Evolutionary conservation across 64 coral and sea anemone genomes (phyloP).

Genomic region (Hydrozoanthus tunicans): DNA sequence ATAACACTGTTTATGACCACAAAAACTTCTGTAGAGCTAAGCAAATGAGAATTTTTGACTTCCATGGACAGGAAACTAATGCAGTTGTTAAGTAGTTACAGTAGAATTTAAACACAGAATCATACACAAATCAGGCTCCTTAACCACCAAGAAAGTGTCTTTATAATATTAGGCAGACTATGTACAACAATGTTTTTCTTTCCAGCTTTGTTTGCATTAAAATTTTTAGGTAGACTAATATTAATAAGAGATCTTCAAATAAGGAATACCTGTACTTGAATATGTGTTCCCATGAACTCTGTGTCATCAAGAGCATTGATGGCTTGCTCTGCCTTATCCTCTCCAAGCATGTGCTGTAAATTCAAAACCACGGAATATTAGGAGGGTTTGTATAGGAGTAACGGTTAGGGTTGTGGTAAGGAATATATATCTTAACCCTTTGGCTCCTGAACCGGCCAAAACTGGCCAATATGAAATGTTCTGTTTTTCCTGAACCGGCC

Average conservation of each 20-base stretch:
- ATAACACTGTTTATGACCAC: too few species aligned
- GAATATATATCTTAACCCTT: background rate
- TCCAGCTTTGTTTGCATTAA: background rate
- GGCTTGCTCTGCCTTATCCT: conserved; percentile 70
- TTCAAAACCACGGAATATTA: background rate
- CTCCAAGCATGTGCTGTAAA: conserved; percentile 85
- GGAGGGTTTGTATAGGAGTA: background rate
- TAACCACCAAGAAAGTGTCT: too few species aligned
- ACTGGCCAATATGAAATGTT: conserved; percentile 3
- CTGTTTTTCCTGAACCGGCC: conserved; percentile 13
- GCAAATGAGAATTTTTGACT: too few species aligned
- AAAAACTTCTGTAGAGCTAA: too few species aligned
- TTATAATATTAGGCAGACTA: too few species aligned
- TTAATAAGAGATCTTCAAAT: background rate
- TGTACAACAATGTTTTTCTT: background rate
- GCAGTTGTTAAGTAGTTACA: too few species aligned
- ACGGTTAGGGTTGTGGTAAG: too few species aligned
- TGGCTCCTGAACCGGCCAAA: background rate
- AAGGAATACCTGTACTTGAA: conserved; percentile 90
- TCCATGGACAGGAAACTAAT: too few species aligned
- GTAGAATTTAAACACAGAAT: too few species aligned
- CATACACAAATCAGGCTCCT: too few species aligned
- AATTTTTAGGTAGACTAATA: too few species aligned
- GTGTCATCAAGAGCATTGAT: conserved; percentile 83
- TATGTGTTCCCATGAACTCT: conserved; percentile 90